Percentiles rank a stretch among this genome's conserved stretches.
Evolutionary conservation across 2,797 vertebrate genomes (phyloP).

Genomic region (Meriones psammophilus): DNA sequence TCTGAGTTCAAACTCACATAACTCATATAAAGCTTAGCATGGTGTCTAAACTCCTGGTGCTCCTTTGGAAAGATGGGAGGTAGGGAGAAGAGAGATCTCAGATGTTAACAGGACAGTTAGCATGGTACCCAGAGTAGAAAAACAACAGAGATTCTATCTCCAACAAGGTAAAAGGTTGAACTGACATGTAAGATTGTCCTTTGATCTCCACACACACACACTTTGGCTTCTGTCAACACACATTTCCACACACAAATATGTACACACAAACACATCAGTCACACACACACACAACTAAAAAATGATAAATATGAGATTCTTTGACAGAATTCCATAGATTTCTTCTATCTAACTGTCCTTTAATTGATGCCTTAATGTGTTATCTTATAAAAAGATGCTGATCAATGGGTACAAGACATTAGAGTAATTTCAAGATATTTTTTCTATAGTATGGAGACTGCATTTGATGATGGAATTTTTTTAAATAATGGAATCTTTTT

Average conservation of each 20-base stretch:
- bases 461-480: not conserved
- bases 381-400: not conserved
- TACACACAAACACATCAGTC: not conserved
- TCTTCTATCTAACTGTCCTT: too few relatives aligned
- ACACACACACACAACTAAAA: not conserved
- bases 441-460: not conserved
- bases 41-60: not conserved
- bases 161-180: not conserved
- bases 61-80: not conserved
- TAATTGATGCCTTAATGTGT: not conserved
- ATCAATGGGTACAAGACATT: not conserved
- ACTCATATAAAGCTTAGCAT: not conserved
- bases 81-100: too few relatives aligned
- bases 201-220: not conserved
- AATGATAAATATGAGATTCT: not conserved
- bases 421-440: not conserved
- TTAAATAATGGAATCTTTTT: too few relatives aligned
- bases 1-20: not conserved
- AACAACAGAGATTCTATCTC: not conserved
- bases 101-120: not conserved
- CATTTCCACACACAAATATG: not conserved
- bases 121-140: not conserved
- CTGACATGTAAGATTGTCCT: not conserved
- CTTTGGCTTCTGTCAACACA: too few relatives aligned
- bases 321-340: not conserved